Evolutionary conservation across 2,113 vertebrate genomes (phyloP), one percentile per base, ranked within the genome.

Genomic region (Poecilia latipinna): DNA sequence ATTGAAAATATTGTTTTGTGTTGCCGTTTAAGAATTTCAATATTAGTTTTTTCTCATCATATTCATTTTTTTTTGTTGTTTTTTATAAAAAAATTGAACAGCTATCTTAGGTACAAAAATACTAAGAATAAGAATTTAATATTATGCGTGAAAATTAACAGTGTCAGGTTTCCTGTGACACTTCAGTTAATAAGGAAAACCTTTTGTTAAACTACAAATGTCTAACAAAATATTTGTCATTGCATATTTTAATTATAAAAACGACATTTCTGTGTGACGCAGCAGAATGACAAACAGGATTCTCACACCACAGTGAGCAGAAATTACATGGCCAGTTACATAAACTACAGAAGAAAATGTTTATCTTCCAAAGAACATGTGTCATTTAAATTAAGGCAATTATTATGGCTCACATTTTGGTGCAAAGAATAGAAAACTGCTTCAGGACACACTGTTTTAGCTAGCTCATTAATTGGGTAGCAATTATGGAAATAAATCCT

Each of bases 401-500:
- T 72, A 83, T 86, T 83, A 44, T 71, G 70, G 78, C 70, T 76
- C 17, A 39, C 83, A 80, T 87, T 83, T 79, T 72, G 82, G 80
- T 84, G 89, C 83, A 92, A 85, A 87, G 68, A 60, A 63, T 57
- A 75, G 13, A 35, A 80, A 80, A 67, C 63, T 68, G 79, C 91
- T 86, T 75, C 65, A 87, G 82, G 78, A 88, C 75, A 76, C 42
- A 60, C 17, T 22, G 37, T 85, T 91, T 88, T 79, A 70, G 81
- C 82, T 68, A 73, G 74, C 80, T 90, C 74, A 84, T 92, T 93
- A 91, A 93, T 89, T 91, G 70, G 65, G 64, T 74, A 62, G 83
- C 79, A 89, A 90, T 91, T 90, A 93, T 85, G 71, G 80, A 80
- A 89, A 90, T 42, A 81, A 87, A 84, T 75, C 78, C 85, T 79